Evolutionary conservation across 2,113 vertebrate species (phyloP).

Genomic region (Anser cygnoides): DNA sequence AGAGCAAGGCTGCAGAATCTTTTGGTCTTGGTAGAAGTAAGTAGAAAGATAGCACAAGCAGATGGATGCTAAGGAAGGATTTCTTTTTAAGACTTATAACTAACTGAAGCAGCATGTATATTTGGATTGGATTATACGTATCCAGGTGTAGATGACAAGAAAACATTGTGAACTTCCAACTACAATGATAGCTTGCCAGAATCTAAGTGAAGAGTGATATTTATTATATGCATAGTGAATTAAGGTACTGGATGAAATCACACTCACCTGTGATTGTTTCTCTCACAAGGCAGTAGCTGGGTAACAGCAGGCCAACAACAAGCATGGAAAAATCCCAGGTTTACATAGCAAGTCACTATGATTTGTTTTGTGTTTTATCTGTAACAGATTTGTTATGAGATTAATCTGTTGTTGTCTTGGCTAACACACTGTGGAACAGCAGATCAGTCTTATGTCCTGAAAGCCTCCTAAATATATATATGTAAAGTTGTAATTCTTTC

Average conservation of each 20-base stretch:
- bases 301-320: not conserved
- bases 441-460: not conserved
- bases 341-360: constrained; percentile 34
- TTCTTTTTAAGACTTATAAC: not conserved
- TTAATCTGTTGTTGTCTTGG: not conserved
- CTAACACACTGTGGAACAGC: accelerated
- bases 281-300: constrained; percentile 11
- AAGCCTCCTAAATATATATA: not conserved
- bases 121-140: not conserved
- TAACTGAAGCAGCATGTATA: not conserved
- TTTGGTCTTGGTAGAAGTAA: not conserved
- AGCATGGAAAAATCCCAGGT: not conserved
- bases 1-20: not conserved
- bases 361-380: constrained; percentile 39
- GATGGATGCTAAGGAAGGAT: not conserved
- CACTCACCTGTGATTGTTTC: constrained; percentile 13
- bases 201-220: not conserved
- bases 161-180: not conserved
- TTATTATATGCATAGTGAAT: not conserved
- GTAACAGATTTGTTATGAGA: constrained; percentile 1
- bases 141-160: not conserved
- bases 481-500: not conserved
- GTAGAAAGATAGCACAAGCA: not conserved
- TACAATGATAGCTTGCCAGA: not conserved
- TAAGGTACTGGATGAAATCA: not conserved